Conservation (phyloP, 1,140 invertebrate species). For the Camponotus floridanus region DNA sequence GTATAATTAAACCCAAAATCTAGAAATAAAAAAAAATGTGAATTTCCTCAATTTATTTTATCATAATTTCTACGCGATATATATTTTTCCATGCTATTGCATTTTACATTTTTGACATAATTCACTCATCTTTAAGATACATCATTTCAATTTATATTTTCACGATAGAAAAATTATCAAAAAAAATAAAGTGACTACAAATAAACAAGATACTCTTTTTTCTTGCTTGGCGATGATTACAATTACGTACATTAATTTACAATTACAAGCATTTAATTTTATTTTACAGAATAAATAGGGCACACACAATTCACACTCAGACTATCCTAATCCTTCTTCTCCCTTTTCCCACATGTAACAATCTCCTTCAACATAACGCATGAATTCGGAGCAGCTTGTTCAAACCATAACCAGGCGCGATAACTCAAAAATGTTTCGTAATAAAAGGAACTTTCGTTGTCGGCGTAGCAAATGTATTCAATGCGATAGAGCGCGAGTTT, state of each 20-base stretch:
- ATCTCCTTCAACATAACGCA: background rate
- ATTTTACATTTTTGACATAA: background rate
- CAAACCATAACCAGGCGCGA: background rate
- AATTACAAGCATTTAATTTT: background rate
- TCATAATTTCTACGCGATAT: background rate
- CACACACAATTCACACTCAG: too few relatives aligned
- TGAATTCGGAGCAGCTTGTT: conserved; percentile 10
- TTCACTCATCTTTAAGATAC: background rate
- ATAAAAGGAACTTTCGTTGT: conserved; percentile 12
- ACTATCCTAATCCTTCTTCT: background rate
- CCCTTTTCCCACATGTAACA: background rate
- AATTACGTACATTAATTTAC: background rate
- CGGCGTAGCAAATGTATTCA: conserved; percentile 22
- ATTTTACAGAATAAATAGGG: background rate
- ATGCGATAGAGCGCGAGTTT: conserved; percentile 38
- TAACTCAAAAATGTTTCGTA: conserved; percentile 25
- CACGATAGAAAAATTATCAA: background rate
- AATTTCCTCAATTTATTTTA: background rate
- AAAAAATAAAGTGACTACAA: background rate
- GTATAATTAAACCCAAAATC: conserved; percentile 31
- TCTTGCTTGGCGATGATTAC: background rate
- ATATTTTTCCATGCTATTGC: background rate
- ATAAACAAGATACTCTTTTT: background rate
- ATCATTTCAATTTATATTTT: background rate
- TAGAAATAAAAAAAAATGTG: background rate